Conservation (phyloP, 1,140 invertebrate genomes). For the Procambarus clarkii region DNA sequence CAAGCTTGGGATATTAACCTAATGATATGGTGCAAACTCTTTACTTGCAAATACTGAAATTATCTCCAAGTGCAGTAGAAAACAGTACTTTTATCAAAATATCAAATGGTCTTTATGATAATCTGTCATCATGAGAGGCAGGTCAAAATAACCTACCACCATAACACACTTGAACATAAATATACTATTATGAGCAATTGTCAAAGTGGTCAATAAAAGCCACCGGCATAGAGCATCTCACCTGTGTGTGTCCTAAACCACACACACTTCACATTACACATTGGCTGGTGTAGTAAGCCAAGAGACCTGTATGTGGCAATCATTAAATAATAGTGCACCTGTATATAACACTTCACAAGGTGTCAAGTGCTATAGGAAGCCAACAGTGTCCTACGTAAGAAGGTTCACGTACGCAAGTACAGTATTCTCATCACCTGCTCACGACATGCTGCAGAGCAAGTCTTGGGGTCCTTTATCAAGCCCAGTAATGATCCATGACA, state of each 20-base stretch:
- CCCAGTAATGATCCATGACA: not conserved
- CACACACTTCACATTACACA: not conserved
- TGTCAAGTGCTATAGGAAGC: not conserved
- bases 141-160: constrained; percentile 2
- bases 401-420: not conserved
- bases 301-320: not conserved
- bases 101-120: not conserved
- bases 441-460: not conserved
- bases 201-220: not conserved
- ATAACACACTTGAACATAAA: not conserved
- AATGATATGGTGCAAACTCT: not conserved
- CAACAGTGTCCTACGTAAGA: not conserved
- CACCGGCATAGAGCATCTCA: not conserved
- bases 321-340: not conserved
- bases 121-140: not conserved
- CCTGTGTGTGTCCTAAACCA: not conserved
- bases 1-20: not conserved
- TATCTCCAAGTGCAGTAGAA: not conserved
- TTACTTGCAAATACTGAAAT: not conserved
- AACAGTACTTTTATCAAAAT: not conserved
- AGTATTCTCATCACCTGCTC: not conserved
- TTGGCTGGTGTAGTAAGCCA: not conserved
- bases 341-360: not conserved
- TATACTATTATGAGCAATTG: not conserved
- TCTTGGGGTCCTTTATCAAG: not conserved